Base-by-base conservation (phyloP, 2,888 invertebrate species). In the Ligdia adustata region DNA sequence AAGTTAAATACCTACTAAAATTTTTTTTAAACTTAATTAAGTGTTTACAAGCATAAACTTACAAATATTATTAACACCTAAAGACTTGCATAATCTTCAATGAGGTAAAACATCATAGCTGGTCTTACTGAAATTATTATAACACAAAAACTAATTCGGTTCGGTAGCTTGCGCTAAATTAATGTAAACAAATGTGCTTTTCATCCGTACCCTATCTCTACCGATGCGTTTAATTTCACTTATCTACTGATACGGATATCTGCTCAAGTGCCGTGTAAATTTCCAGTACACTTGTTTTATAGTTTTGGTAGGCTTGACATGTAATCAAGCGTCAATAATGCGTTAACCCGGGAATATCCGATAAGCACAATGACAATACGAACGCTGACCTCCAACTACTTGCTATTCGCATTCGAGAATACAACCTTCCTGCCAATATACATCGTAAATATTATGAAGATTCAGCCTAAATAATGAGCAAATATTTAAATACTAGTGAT, bases 251-350 rank as follows among this genome's bases (percentile, higher is more conserved):
- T 32, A 22, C 29, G 27, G 57, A 55, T 67, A 74, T 70, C 66
- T 63, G 68, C 56, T 66, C 67, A 55, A 57, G 64, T 65, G 55
- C 66, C 69, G 74, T 79, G 76, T 79, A 81, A 75, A 75, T 83
- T 82, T 81, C 82, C 80, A 61, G 77, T 75, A 78, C 73, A 79
- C 70, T 77, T 66, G 67, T 57, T 57, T 51, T 44, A 41, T 75
- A 75, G 76, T 75, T 77, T 77, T 66, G 72, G 70, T 63, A 60
- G 64, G 65, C 57, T 67, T 68, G 63, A 64, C 62, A 67, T 68
- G 69, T 74, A 75, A 66, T 76, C 75, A 69, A 57, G 62, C 66
- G 78, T 70, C 20, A 65, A 59, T 75, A 75, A 81, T 69, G 64
- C 55, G 64, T 61, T 68, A 69, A 63, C 67, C 73, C 67, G 63